These are phyloP conservation scores for Limosa lapponica DNA, from an alignment of 2,797 vertebrate species.

Conservation along the genomic window DNA sequence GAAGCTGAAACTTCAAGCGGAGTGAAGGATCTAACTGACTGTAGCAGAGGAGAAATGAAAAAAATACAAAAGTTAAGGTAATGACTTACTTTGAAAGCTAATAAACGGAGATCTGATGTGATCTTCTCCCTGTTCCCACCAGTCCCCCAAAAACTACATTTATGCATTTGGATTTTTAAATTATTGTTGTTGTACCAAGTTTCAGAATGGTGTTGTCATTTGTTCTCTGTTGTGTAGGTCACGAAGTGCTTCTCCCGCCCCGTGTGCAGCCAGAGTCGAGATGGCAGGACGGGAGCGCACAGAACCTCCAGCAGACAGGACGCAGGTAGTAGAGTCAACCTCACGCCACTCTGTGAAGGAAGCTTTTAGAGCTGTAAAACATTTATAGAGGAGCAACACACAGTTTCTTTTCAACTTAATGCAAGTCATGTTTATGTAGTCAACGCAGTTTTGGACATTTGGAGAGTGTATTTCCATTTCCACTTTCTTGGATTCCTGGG, in stretches of 20 bases:
- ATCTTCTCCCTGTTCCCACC: background rate
- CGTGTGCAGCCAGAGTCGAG: conserved; percentile 76
- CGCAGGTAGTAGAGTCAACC: conserved; percentile 78
- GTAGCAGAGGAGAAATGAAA: conserved; percentile 78
- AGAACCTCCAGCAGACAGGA: conserved; percentile 77
- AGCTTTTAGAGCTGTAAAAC: background rate
- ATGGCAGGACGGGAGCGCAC: conserved; percentile 71
- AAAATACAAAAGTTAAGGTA: conserved; percentile 76
- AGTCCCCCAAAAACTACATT: background rate
- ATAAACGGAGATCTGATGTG: background rate
- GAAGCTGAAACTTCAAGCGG: conserved; percentile 79
- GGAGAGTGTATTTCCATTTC: background rate
- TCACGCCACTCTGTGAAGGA: background rate
- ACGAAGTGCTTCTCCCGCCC: conserved; percentile 72
- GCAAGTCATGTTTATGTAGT: background rate
- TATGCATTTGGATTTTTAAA: background rate
- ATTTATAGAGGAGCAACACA: background rate
- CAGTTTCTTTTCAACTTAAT: background rate
- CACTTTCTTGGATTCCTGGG: background rate
- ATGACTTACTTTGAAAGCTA: background rate
- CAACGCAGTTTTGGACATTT: background rate
- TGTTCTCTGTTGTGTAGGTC: conserved; percentile 65
- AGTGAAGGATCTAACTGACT: conserved; percentile 75
- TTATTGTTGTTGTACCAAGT: background rate
- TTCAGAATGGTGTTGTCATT: background rate